These are phyloP conservation scores for Antheraea yamamai DNA, from an alignment of 2,888 invertebrate species.

Conservation along the genomic window DNA sequence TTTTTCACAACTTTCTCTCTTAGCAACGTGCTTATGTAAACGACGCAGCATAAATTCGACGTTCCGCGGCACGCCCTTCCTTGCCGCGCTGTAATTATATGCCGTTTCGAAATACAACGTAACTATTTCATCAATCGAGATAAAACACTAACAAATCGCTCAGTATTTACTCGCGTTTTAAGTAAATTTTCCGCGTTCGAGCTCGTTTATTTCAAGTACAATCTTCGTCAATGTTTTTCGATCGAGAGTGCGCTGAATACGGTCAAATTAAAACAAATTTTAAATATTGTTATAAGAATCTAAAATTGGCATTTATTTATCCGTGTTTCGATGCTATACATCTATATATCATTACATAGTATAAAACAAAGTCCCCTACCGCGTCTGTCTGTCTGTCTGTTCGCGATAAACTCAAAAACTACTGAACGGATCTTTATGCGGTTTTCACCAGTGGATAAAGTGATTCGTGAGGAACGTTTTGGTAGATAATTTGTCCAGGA, in stretches of 20 bases:
- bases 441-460: too few relatives aligned
- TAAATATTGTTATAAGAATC: too few relatives aligned
- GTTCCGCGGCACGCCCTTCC: neutral
- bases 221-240: neutral
- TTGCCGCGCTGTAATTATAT: neutral
- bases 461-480: too few relatives aligned
- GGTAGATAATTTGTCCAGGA: too few relatives aligned
- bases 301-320: too few relatives aligned
- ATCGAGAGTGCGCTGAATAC: neutral
- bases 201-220: neutral
- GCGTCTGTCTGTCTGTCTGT: too few relatives aligned
- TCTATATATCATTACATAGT: too few relatives aligned
- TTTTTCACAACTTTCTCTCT: neutral
- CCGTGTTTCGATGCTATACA: too few relatives aligned
- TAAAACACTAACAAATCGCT: neutral
- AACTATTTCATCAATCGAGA: neutral
- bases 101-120: neutral
- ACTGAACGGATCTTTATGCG: too few relatives aligned
- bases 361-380: too few relatives aligned
- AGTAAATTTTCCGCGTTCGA: neutral
- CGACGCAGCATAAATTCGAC: neutral
- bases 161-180: neutral
- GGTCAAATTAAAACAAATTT: neutral
- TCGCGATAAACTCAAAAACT: too few relatives aligned
- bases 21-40: neutral